Conservation (phyloP, 2,113 vertebrate genomes). For the Charina bottae region DNA sequence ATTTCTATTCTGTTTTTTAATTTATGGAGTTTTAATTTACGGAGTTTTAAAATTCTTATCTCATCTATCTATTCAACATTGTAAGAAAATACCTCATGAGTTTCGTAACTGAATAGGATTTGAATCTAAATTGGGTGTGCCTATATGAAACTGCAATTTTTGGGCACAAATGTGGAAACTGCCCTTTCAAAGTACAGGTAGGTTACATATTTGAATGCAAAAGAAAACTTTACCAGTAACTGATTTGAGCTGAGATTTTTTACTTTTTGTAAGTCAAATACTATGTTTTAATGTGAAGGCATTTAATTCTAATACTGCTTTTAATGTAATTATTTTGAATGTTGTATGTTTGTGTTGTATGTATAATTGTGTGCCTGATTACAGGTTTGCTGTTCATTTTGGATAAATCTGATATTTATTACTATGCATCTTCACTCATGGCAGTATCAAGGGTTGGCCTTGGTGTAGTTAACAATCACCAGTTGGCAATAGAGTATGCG, state of each 20-base stretch:
- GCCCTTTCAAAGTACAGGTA: background rate
- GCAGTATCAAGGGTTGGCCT: background rate
- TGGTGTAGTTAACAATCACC: background rate
- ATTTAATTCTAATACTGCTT: background rate
- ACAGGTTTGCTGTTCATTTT: too few species aligned
- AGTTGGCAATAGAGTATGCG: background rate
- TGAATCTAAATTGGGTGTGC: background rate
- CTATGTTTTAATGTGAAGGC: background rate
- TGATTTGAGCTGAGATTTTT: background rate
- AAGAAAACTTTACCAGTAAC: background rate
- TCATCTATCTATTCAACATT: background rate
- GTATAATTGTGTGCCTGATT: background rate
- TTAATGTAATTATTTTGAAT: background rate
- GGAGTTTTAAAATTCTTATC: background rate
- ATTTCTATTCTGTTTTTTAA: background rate
- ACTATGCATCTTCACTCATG: background rate
- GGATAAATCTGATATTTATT: background rate
- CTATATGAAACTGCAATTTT: background rate
- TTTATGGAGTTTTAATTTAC: too few species aligned
- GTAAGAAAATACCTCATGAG: background rate
- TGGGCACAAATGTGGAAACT: too few species aligned
- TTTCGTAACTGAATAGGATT: background rate
- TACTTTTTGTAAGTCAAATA: background rate
- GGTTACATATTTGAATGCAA: background rate
- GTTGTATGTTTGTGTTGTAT: background rate